phyloP scores from a whole-genome alignment of 2,797 vertebrate species.

The Silurus lanzhouensis region DNA sequence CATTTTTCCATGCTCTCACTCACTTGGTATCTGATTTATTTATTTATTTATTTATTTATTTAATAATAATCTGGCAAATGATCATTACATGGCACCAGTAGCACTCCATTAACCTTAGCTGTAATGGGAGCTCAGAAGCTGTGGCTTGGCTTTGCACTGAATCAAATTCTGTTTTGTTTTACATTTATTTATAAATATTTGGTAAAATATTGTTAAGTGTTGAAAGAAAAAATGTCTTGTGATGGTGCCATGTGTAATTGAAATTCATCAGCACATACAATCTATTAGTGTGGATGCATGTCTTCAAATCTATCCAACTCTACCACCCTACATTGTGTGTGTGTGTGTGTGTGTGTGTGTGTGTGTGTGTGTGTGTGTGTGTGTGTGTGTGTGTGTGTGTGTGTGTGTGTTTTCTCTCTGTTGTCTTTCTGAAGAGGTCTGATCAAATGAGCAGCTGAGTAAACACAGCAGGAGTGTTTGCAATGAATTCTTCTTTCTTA shows the following conservation, averaged over 20 bases:
- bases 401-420: neutral
- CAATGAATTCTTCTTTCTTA: slow-evolving; percentile 24
- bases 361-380: slow-evolving; percentile 14
- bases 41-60: too few relatives aligned
- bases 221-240: neutral
- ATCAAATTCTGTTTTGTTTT: neutral
- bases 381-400: neutral
- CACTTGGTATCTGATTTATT: too few relatives aligned
- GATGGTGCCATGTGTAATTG: neutral
- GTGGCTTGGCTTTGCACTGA: neutral
- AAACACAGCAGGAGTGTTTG: slow-evolving; percentile 34
- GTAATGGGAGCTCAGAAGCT: neutral
- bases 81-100: neutral
- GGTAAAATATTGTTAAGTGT: too few relatives aligned
- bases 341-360: slow-evolving; percentile 30
- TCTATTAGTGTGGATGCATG: neutral
- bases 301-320: neutral
- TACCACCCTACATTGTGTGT: neutral
- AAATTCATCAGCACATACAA: neutral
- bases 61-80: neutral
- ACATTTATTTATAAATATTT: neutral
- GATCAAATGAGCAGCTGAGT: slow-evolving; percentile 38
- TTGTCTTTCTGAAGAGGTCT: slow-evolving; percentile 29
- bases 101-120: neutral
- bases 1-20: neutral